Evolutionary conservation across 2,113 vertebrate species (phyloP).

Genomic region (Ictidomys tridecemlineatus): DNA sequence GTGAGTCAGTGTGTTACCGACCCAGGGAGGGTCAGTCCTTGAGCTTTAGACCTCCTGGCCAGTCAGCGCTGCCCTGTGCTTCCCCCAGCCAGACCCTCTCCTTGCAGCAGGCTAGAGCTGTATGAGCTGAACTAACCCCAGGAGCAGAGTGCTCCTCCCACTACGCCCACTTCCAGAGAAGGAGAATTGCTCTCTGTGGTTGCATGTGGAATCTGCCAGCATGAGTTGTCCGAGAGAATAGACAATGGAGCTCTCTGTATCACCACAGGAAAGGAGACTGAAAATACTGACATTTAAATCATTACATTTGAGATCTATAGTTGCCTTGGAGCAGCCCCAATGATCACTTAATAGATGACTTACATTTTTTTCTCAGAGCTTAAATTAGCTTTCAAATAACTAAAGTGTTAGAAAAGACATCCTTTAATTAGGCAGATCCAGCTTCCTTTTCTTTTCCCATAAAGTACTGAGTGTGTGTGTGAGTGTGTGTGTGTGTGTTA

Average conservation of each 20-base stretch:
- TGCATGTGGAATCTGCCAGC: background rate
- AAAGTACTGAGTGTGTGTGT: background rate
- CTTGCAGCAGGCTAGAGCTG: background rate
- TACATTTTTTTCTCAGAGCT: background rate
- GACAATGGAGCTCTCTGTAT: conserved; percentile 35
- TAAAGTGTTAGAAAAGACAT: background rate
- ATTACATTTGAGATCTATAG: background rate
- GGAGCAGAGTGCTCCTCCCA: background rate
- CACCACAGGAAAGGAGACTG: background rate
- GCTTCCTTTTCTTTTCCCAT: background rate
- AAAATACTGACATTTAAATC: background rate
- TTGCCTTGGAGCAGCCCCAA: background rate
- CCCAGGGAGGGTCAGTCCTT: accelerated
- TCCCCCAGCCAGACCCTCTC: no score
- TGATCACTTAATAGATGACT: background rate
- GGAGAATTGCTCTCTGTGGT: background rate
- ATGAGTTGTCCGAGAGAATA: background rate
- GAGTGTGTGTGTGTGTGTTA: background rate
- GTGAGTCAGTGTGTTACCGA: background rate
- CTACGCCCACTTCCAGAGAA: background rate
- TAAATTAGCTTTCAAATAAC: conserved; percentile 46
- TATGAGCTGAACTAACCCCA: background rate
- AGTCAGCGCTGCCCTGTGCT: background rate
- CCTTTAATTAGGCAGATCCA: background rate
- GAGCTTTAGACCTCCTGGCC: background rate